Evolutionary conservation across 2,797 vertebrate species (phyloP).

Genomic region (Thamnophis elegans): DNA sequence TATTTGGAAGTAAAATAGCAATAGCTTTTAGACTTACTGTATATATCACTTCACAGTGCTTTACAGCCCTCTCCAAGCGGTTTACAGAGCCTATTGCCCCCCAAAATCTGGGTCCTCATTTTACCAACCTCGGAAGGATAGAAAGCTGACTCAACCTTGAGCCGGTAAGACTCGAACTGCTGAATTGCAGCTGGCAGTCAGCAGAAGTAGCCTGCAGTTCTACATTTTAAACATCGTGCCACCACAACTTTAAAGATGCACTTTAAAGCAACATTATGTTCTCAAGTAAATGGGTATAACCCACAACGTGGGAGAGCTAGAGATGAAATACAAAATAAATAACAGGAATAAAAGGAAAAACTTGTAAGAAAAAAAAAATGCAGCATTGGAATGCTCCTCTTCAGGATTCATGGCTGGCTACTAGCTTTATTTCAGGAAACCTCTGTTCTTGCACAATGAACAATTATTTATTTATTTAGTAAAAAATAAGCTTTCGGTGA

Average conservation of each 20-base stretch:
- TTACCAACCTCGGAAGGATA: too few species aligned
- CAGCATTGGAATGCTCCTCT: background rate
- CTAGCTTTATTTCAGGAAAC: background rate
- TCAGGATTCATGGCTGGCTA: background rate
- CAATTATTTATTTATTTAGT: too few species aligned
- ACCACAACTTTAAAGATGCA: background rate
- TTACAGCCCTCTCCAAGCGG: too few species aligned
- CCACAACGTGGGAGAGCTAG: background rate
- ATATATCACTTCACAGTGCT: too few species aligned
- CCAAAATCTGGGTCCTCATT: too few species aligned
- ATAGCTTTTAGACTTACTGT: too few species aligned
- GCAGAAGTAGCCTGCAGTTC: too few species aligned
- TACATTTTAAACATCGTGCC: too few species aligned
- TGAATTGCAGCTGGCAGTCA: too few species aligned
- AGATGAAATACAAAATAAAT: background rate
- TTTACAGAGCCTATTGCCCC: too few species aligned
- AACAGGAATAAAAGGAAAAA: background rate
- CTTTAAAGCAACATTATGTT: background rate
- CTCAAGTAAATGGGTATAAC: background rate
- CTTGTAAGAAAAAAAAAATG: background rate
- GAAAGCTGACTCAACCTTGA: too few species aligned
- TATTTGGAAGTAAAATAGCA: background rate
- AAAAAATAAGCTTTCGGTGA: background rate
- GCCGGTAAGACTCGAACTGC: too few species aligned
- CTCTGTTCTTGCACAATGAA: background rate